Evolutionary conservation across 2,797 vertebrate genomes (phyloP), one percentile per base, ranked within the genome.

Genomic region (Eidolon dupreanum): DNA sequence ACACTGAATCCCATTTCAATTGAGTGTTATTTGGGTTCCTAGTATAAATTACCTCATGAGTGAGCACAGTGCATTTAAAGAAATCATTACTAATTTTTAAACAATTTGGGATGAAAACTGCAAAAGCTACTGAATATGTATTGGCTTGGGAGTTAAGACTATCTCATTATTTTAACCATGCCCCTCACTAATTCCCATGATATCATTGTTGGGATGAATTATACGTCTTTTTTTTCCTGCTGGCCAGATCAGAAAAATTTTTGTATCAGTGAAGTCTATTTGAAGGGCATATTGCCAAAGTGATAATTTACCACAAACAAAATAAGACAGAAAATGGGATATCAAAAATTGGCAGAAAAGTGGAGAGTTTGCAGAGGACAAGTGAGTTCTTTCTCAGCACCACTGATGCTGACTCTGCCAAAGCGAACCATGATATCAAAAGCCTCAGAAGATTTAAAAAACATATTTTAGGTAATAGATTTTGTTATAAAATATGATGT

Each of bases 261-360:
- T 98, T 97, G 17, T 97, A 97, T 97, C 98, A 98, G n/a, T 98
- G 97, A 98, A 98, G 96, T 97, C 97, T 98, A 98, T 97, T 97
- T 98, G 89, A 88, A 97, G 97, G 98, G 98, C 98, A 98, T 51
- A 87, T 97, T 97, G 98, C 98, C 98, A 98, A 98, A 97, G 98
- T 95, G 96, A 98, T 98, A 98, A 98, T 98, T 98, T 95, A 82
- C 94, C 94, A 95, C 97, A 98, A 98, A 97, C 95, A 98, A 98
- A 98, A 98, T 97, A 98, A 98, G 97, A 97, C 97, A 90, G 97
- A 98, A 98, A 98, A 98, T 87, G 95, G 95, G 89, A 98, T 97
- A 98, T 97, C 98, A 98, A 98, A 98, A 98, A 98, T 98, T 98
- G 98, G 97, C 98, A 98, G 98, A 95, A 97, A 97, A 97, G 78